Evolutionary conservation across 2,888 invertebrate species (phyloP).

Genomic region (Phrixothrix hirtus): DNA sequence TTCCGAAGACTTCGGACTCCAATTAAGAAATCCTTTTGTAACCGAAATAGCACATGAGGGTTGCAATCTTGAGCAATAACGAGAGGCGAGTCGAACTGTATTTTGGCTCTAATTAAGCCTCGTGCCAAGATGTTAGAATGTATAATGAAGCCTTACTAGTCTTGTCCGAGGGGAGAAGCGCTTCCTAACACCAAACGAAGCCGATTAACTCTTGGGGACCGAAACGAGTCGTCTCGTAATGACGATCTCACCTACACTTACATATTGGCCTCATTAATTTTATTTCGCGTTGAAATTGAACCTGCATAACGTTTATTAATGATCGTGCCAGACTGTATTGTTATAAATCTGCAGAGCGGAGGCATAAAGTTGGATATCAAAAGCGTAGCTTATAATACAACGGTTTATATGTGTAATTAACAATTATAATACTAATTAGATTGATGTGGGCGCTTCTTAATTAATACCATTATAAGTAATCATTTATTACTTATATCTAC

Average conservation of each 20-base stretch:
- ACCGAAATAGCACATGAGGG: conserved; percentile 28
- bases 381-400: conserved; percentile 9
- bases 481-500: too few species aligned
- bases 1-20: conserved; percentile 9
- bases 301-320: conserved; percentile 35
- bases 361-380: conserved; percentile 20
- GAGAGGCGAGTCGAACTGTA: conserved; percentile 31
- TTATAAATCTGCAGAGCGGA: conserved; percentile 21
- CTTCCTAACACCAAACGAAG: conserved; percentile 40
- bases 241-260: conserved; percentile 36
- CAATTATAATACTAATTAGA: conserved; percentile 28
- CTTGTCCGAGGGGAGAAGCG: conserved; percentile 35
- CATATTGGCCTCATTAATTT: conserved; percentile 40
- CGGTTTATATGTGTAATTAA: conserved; percentile 18
- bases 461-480: too few species aligned
- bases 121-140: conserved; percentile 38
- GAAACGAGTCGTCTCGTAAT: conserved; percentile 34
- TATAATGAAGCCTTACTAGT: conserved; percentile 39
- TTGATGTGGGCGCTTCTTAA: conserved; percentile 28
- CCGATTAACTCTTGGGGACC: conserved; percentile 39
- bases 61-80: conserved; percentile 28
- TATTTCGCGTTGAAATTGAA: conserved; percentile 33
- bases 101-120: conserved; percentile 38
- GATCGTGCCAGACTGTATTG: conserved; percentile 23
- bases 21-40: conserved; percentile 28